Evolutionary conservation across 2,888 invertebrate genomes (phyloP).

Genomic region (Acrocyrtus sp.): DNA sequence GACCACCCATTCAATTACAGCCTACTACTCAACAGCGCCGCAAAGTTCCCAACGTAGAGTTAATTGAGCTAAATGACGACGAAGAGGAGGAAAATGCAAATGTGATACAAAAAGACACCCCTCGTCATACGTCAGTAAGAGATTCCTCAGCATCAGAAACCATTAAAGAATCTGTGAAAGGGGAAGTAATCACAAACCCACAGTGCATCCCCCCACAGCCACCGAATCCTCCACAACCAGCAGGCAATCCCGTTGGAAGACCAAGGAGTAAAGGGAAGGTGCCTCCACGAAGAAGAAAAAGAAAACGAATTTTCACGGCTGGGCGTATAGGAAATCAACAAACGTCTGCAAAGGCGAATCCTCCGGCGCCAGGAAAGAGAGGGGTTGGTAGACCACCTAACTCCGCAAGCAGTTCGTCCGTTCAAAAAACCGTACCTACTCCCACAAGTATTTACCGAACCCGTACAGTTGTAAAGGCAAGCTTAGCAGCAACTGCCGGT

Average conservation of each 20-base stretch:
- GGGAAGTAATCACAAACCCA: not conserved
- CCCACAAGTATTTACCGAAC: conserved; percentile 60
- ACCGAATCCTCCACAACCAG: not conserved
- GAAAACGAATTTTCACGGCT: conserved; percentile 51
- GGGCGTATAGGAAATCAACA: conserved; percentile 25
- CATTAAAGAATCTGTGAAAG: not conserved
- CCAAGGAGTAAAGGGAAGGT: conserved; percentile 51
- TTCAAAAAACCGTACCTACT: conserved; percentile 17
- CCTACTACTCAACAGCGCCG: conserved; percentile 16
- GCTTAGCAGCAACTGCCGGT: conserved; percentile 54
- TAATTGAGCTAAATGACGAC: conserved; percentile 37
- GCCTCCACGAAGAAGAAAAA: conserved; percentile 51
- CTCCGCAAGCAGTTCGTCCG: not conserved
- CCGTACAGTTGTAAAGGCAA: conserved; percentile 58
- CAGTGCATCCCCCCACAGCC: not conserved
- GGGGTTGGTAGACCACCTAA: conserved; percentile 48
- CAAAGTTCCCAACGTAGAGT: conserved; percentile 37
- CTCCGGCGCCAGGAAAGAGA: conserved; percentile 31
- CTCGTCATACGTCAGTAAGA: conserved; percentile 10
- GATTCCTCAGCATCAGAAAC: not conserved
- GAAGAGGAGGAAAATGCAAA: conserved; percentile 38
- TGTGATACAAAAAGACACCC: conserved; percentile 32
- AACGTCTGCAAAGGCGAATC: conserved; percentile 13
- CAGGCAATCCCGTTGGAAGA: conserved; percentile 23
- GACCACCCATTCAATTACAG: conserved; percentile 9